Conservation (phyloP, 2,797 vertebrate genomes). For the Amblyopsis hoosieri region DNA sequence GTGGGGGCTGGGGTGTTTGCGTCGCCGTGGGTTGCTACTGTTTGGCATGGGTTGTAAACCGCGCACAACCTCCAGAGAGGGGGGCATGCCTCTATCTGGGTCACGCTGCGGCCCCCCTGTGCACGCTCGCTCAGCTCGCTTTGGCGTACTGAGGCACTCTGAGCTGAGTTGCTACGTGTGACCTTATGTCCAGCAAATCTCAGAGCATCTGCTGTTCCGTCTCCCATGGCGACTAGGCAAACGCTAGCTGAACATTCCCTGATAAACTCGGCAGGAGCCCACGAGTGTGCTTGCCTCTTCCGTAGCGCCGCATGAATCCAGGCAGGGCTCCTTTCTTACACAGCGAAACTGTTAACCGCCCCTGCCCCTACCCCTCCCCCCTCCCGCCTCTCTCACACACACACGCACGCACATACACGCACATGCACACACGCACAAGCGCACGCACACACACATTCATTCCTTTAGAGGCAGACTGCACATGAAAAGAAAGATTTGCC, state of each 20-base stretch:
- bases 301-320: constrained; percentile 41
- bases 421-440: not conserved
- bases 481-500: constrained; percentile 50
- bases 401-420: not conserved
- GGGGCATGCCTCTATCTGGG: constrained; percentile 33
- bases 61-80: constrained; percentile 26
- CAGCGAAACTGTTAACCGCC: constrained; percentile 20
- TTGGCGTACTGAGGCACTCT: constrained; percentile 37
- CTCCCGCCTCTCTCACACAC: not conserved
- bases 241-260: constrained; percentile 61
- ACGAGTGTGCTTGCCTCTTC: constrained; percentile 20
- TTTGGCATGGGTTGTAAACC: constrained; percentile 33
- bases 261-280: constrained; percentile 44
- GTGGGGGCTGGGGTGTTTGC: constrained; percentile 25
- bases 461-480: constrained; percentile 47
- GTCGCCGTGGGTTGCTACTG: constrained; percentile 6
- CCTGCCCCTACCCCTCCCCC: constrained; percentile 10
- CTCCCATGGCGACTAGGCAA: constrained; percentile 55
- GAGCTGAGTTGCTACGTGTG: constrained; percentile 52
- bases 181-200: constrained; percentile 70
- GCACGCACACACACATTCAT: constrained; percentile 12
- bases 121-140: constrained; percentile 43
- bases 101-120: constrained; percentile 26
- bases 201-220: constrained; percentile 60
- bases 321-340: constrained; percentile 35